These are phyloP conservation scores for Oxyteleia sp. DNA, from an alignment of 2,888 invertebrate species.

Conservation along the genomic window DNA sequence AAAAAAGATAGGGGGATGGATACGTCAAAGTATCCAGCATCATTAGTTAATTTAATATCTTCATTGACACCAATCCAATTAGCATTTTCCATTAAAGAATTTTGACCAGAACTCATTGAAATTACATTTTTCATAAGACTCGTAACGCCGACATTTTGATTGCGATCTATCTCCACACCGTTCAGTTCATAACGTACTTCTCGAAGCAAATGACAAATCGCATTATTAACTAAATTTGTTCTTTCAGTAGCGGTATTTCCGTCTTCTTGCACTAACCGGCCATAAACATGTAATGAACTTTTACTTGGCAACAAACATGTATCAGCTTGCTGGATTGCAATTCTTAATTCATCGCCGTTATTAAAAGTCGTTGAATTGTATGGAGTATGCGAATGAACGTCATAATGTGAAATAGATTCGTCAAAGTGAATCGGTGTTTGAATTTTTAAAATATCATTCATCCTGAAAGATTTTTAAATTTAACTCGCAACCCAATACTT, in stretches of 20 bases:
- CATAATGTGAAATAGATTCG: constrained; percentile 61
- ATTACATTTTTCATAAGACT: constrained; percentile 73
- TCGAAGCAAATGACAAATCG: constrained; percentile 80
- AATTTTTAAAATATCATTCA: neutral
- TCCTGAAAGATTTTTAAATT: neutral
- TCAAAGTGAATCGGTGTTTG: constrained; percentile 38
- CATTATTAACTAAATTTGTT: constrained; percentile 72
- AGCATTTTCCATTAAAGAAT: constrained; percentile 72
- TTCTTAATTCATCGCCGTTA: constrained; percentile 70
- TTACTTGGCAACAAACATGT: constrained; percentile 52
- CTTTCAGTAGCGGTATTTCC: constrained; percentile 3
- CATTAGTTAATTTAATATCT: constrained; percentile 46
- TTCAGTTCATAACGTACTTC: constrained; percentile 83
- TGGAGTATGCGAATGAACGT: constrained; percentile 51
- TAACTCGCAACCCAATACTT: constrained; percentile 57
- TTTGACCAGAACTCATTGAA: constrained; percentile 64
- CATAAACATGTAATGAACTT: constrained; percentile 58
- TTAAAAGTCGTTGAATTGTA: constrained; percentile 59
- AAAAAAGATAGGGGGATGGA: constrained; percentile 81
- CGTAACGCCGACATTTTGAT: constrained; percentile 19
- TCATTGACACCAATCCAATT: constrained; percentile 74
- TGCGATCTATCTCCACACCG: constrained; percentile 81
- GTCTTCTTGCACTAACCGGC: constrained; percentile 39
- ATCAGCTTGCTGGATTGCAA: constrained; percentile 53
- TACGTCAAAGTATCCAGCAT: constrained; percentile 78